Evolutionary conservation across 2,797 vertebrate genomes (phyloP).

Genomic region (Sebastes diploproa): DNA sequence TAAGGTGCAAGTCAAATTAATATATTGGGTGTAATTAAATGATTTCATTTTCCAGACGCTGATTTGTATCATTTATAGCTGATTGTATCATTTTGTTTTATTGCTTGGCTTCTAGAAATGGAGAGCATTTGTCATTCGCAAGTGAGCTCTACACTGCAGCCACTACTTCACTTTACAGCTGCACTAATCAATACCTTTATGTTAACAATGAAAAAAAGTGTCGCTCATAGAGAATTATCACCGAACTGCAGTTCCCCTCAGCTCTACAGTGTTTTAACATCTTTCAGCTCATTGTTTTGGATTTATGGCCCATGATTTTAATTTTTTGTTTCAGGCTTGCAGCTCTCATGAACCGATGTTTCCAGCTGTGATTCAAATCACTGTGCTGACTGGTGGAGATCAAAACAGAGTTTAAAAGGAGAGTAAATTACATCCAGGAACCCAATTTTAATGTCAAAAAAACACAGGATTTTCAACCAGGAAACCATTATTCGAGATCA

Average conservation of each 20-base stretch:
- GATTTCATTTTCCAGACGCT: neutral
- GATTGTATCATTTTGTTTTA: neutral
- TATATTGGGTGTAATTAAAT: neutral
- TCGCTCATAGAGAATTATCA: neutral
- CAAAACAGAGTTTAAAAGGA: neutral
- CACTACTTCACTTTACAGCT: neutral
- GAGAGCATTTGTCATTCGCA: neutral
- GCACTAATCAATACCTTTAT: neutral
- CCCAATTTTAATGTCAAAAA: neutral
- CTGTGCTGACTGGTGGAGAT: neutral
- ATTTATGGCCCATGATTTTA: neutral
- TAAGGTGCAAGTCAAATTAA: neutral
- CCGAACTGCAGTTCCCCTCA: neutral
- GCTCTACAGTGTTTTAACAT: neutral
- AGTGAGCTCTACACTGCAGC: neutral
- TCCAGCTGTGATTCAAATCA: neutral
- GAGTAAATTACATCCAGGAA: neutral
- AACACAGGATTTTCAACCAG: too few relatives aligned
- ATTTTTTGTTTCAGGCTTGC: neutral
- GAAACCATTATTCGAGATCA: too few relatives aligned
- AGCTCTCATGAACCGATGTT: neutral
- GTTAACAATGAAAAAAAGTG: neutral
- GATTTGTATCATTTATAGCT: neutral
- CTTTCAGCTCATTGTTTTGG: neutral
- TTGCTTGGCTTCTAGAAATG: neutral